Evolutionary conservation across 2,888 invertebrate genomes (phyloP).

Genomic region (Salticus scenicus): DNA sequence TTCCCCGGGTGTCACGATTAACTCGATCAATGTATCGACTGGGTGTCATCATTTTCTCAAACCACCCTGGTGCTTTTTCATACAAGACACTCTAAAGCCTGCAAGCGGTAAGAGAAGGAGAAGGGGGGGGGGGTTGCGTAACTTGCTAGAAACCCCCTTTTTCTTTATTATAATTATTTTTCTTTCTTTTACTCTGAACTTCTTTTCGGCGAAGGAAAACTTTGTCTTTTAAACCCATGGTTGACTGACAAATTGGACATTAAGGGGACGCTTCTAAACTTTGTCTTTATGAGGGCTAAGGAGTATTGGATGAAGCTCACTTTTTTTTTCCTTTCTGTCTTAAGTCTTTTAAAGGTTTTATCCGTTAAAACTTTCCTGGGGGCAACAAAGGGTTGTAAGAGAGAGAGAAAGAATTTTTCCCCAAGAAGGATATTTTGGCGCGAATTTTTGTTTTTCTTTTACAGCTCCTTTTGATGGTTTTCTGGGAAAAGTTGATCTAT

Average conservation of each 20-base stretch:
- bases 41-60: slow-evolving; percentile 68
- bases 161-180: slow-evolving; percentile 61
- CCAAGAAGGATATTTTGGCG: slow-evolving; percentile 33
- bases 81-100: slow-evolving; percentile 63
- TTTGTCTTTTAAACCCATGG: slow-evolving; percentile 67
- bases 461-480: slow-evolving; percentile 43
- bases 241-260: slow-evolving; percentile 69
- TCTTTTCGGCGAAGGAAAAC: slow-evolving; percentile 48
- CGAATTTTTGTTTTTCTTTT: slow-evolving; percentile 51
- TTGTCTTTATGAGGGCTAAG: slow-evolving; percentile 65
- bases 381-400: slow-evolving; percentile 64
- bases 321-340: slow-evolving; percentile 37
- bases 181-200: slow-evolving; percentile 45
- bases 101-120: slow-evolving; percentile 33
- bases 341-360: slow-evolving; percentile 61
- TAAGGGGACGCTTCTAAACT: slow-evolving; percentile 65
- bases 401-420: slow-evolving; percentile 62
- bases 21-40: slow-evolving; percentile 69
- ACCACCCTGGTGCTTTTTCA: slow-evolving; percentile 67
- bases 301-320: slow-evolving; percentile 63
- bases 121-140: slow-evolving; percentile 51
- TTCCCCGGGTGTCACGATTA: slow-evolving; percentile 55
- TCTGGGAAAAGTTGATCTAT: slow-evolving; percentile 64
- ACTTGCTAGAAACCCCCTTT: slow-evolving; percentile 54
- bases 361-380: slow-evolving; percentile 65